Evolutionary conservation across 2,113 vertebrate genomes (phyloP), one percentile per base, ranked within the genome.

Genomic region (Malurus alboscapulatus): DNA sequence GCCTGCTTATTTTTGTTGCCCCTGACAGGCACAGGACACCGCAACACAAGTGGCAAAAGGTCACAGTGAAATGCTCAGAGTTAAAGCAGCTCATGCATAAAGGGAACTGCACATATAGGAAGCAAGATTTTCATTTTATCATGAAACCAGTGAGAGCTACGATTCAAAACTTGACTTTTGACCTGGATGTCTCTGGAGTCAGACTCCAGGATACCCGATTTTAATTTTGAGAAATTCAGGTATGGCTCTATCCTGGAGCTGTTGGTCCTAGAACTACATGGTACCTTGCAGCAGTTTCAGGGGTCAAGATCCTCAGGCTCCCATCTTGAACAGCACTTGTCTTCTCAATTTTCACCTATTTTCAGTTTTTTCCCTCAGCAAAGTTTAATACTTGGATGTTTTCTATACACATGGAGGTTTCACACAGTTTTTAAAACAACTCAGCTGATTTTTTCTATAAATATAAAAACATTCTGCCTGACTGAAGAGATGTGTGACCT

Each of bases 281-380:
- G 27, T 7, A 18, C 16, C 12, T 8, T 45, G 25, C 21, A 76
- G 34, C 25, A 45, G 34, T 29, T 87, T 66, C 8, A 7, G 30
- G 45, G 12, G 7, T 7, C 3, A 0, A 29, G 32, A 0, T 1
- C 4, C 15, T 14, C 44, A 45, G 27, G 20, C 67, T 72, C 19
- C 10, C 4, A 38, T 4, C 12, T 74, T 82, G 20, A 65, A 19
- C 4, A 57, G 9, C 17, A n/a, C 4, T 9, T 29, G 5, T 57
- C 13, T 32, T 55, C 22, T 74, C 19, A 38, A 16, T 55, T 57
- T 71, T 26, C 9, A 57, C 1, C 12, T 2, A 36, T 51, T 63
- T 77, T n/a, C 12, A 27, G 6, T 0, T 9, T 47, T 75, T 59
- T 34, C 9, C 15, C 13, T 53, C 30, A 29, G 16, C 25, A 24